Conservation (phyloP, 2,797 vertebrate species). For the Myripristis jacobus region DNA sequence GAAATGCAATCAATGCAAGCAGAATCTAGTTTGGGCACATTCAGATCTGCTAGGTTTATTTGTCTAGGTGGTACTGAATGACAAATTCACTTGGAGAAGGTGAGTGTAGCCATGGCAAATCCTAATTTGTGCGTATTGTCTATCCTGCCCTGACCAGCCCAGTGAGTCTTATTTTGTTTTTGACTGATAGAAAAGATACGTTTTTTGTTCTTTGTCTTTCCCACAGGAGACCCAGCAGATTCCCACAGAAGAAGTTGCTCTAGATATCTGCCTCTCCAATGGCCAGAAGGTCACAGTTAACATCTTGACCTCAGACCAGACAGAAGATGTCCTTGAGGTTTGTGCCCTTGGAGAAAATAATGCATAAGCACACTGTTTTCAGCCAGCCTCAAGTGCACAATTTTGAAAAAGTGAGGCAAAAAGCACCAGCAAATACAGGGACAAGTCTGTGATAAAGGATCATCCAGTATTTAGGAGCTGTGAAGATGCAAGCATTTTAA, state of each 20-base stretch:
- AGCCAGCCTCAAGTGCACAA: background rate
- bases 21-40: background rate
- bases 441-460: no score
- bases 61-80: background rate
- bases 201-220: constrained; percentile 44
- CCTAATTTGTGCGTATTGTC: background rate
- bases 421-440: no score
- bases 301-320: constrained; percentile 96
- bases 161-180: background rate
- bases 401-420: background rate
- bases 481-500: no score
- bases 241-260: constrained; percentile 94
- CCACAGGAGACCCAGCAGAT: constrained; percentile 97
- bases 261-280: constrained; percentile 94
- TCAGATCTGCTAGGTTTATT: background rate
- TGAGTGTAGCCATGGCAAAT: background rate
- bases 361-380: background rate
- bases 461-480: no score
- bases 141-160: background rate
- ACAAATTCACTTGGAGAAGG: background rate
- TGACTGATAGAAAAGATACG: constrained; percentile 36
- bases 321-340: constrained; percentile 96
- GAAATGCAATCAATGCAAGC: no score
- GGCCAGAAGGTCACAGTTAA: constrained; percentile 94
- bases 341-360: constrained; percentile 30